Conservation (phyloP, 2,888 invertebrate genomes). For the Deilephila elpenor region DNA sequence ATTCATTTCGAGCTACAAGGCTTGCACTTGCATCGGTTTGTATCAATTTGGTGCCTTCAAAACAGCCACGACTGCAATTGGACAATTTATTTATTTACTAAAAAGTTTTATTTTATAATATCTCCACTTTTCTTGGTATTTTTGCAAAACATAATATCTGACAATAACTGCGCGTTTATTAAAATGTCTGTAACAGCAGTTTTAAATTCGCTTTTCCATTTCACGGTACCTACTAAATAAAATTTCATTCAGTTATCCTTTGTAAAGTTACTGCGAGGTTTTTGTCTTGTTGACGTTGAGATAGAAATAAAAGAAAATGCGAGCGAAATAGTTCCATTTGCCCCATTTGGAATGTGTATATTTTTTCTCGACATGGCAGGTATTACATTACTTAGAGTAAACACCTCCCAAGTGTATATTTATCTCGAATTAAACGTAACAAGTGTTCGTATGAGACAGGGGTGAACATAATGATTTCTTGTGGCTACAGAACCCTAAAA, state of each 20-base stretch:
- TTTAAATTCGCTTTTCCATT: not conserved
- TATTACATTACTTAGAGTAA: constrained; percentile 19
- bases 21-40: not conserved
- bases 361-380: constrained; percentile 17
- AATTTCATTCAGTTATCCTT: not conserved
- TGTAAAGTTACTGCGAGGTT: not conserved
- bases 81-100: not conserved
- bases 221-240: not conserved
- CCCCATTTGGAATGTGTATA: constrained; percentile 8
- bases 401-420: constrained; percentile 18
- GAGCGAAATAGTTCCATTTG: constrained; percentile 14
- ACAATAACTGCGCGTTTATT: too few species aligned
- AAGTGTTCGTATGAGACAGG: constrained; percentile 18
- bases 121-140: not conserved
- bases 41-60: constrained; percentile 11
- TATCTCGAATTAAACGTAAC: constrained; percentile 23
- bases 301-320: constrained; percentile 19
- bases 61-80: not conserved
- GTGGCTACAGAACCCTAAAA: constrained; percentile 22
- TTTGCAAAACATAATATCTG: not conserved
- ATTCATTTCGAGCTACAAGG: constrained; percentile 34
- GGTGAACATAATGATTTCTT: constrained; percentile 24
- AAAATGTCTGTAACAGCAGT: not conserved
- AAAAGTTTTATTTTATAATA: too few species aligned
- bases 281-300: constrained; percentile 37